Conservation (phyloP, 92 coral and sea anemone species). For the Palythoa heliodiscus region DNA sequence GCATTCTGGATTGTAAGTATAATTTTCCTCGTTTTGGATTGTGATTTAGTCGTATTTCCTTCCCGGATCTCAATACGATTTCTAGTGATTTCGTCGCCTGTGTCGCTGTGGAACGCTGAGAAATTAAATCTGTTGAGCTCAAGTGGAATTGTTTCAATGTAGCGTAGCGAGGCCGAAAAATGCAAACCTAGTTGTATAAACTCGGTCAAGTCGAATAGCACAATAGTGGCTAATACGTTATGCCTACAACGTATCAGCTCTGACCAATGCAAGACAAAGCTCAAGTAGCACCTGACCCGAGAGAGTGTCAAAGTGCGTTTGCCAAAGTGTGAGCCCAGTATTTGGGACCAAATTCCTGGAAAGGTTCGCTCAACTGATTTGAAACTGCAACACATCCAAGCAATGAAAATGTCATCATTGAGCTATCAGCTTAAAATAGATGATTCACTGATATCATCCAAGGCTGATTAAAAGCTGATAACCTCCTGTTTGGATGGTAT, state of each 20-base stretch:
- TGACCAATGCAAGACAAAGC: constrained; percentile 38
- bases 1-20: too few relatives aligned
- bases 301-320: constrained; percentile 38
- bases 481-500: constrained; percentile 61
- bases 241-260: constrained; percentile 35
- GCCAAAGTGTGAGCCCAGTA: constrained; percentile 47
- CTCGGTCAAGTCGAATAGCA: too few relatives aligned
- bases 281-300: constrained; percentile 35
- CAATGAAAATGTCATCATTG: constrained; percentile 34
- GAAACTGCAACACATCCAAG: constrained; percentile 36
- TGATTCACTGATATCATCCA: constrained; percentile 38
- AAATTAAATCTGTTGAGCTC: too few relatives aligned
- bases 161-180: too few relatives aligned
- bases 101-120: too few relatives aligned
- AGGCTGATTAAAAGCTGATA: constrained; percentile 39
- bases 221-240: constrained; percentile 45
- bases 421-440: constrained; percentile 53
- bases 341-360: constrained; percentile 51
- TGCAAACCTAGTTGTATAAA: too few relatives aligned
- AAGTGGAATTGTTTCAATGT: too few relatives aligned
- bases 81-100: too few relatives aligned
- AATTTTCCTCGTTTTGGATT: too few relatives aligned
- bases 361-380: constrained; percentile 30
- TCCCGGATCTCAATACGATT: too few relatives aligned
- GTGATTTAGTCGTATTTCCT: too few relatives aligned